Percentiles rank a stretch among this genome's conserved stretches.
Conservation (phyloP, 2,797 vertebrate species). For the Clarias fuscus region DNA sequence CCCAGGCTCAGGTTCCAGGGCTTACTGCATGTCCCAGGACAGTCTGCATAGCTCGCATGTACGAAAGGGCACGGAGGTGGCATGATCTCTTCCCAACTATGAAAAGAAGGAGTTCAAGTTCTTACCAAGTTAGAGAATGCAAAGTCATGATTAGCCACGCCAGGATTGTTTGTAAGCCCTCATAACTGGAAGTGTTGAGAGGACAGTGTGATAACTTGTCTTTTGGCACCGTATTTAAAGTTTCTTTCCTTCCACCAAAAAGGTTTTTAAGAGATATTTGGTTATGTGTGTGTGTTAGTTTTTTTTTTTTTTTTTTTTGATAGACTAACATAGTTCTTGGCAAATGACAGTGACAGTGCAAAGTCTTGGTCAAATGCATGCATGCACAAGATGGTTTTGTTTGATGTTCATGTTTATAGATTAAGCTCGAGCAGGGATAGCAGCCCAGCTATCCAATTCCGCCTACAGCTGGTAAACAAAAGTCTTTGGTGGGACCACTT, state of each 20-base stretch:
- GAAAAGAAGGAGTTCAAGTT: constrained; percentile 47
- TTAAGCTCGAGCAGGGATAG: constrained; percentile 1
- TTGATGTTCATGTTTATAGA: constrained; percentile 34
- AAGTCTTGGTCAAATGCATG: not conserved
- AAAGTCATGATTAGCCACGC: constrained; percentile 41
- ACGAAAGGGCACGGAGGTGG: not conserved
- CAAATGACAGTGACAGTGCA: not conserved
- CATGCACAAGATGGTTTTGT: constrained; percentile 15
- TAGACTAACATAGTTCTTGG: not conserved
- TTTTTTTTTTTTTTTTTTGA: no score
- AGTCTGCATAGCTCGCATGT: constrained; percentile 41
- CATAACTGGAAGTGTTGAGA: not conserved
- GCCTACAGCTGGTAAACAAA: constrained; percentile 35
- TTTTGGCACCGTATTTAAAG: not conserved
- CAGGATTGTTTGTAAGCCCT: not conserved
- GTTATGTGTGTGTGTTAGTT: no score
- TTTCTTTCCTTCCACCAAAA: not conserved
- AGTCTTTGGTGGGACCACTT: constrained; percentile 27
- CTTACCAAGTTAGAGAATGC: constrained; percentile 34
- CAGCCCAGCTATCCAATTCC: constrained; percentile 21
- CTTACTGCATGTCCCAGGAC: constrained; percentile 28
- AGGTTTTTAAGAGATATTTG: not conserved
- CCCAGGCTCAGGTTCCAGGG: constrained; percentile 39
- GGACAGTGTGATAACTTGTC: not conserved
- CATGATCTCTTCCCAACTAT: constrained; percentile 21